Evolutionary conservation across 2,113 vertebrate genomes (phyloP).

Genomic region (Psephotus haematonotus): DNA sequence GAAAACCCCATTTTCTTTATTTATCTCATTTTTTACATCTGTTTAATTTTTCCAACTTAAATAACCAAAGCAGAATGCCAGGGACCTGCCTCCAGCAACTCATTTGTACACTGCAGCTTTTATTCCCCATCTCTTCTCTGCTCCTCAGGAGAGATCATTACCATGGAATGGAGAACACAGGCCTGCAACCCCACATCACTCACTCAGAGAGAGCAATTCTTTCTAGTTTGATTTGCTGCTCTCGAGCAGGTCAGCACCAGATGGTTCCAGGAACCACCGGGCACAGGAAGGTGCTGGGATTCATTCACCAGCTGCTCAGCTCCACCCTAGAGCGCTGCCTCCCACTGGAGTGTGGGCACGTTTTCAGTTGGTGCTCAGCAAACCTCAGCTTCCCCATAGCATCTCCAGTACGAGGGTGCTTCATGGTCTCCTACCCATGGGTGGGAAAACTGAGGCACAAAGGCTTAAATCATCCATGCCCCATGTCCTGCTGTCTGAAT

Average conservation of each 20-base stretch:
- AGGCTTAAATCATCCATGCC: rapidly evolving
- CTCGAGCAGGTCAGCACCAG: neutral
- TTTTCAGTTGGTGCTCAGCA: neutral
- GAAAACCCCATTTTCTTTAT: neutral
- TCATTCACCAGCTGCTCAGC: neutral
- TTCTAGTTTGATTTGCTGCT: neutral
- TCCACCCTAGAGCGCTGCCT: rapidly evolving
- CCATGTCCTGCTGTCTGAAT: neutral
- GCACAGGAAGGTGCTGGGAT: neutral
- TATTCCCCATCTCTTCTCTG: neutral
- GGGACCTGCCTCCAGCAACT: neutral
- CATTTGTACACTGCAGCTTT: neutral
- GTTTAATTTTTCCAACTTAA: neutral
- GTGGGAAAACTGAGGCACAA: neutral
- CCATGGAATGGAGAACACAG: neutral
- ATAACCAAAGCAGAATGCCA: neutral
- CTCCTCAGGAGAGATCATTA: neutral
- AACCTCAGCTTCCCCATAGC: neutral
- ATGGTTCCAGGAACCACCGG: neutral
- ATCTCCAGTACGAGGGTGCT: neutral
- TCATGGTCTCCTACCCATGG: rapidly evolving
- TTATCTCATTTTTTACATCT: neutral
- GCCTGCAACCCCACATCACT: neutral
- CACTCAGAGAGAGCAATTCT: neutral
- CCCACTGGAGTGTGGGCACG: neutral